phyloP scores from a whole-genome alignment of 2,113 vertebrate species.

The Butorides virescens region DNA sequence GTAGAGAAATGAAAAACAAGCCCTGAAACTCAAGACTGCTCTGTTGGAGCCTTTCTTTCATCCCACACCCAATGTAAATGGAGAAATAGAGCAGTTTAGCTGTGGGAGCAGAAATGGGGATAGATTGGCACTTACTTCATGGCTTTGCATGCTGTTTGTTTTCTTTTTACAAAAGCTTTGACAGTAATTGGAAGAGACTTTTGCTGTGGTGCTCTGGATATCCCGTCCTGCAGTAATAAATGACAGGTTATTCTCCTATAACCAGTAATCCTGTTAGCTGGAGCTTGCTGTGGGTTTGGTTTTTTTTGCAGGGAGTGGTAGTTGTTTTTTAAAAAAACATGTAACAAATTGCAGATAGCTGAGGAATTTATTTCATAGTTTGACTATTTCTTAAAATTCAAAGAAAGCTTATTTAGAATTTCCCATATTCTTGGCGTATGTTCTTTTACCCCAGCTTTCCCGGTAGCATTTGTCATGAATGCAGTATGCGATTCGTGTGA shows the following conservation, averaged over 20 bases:
- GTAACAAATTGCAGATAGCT: neutral
- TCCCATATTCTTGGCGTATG: neutral
- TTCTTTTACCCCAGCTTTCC: neutral
- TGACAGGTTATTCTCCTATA: neutral
- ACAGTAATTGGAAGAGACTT: neutral
- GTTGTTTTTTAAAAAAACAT: neutral
- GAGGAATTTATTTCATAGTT: neutral
- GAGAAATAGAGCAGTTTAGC: neutral
- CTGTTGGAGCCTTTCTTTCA: neutral
- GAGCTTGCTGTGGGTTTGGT: neutral
- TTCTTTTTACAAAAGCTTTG: neutral
- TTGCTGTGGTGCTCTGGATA: neutral
- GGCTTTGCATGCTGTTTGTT: neutral
- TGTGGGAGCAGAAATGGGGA: neutral
- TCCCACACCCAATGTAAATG: neutral
- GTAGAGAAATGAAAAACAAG: neutral
- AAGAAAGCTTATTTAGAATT: neutral
- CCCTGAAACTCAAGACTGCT: neutral
- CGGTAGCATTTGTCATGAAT: neutral
- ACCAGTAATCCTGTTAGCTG: neutral
- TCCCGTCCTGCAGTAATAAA: neutral
- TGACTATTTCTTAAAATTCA: neutral
- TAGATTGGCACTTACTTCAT: neutral
- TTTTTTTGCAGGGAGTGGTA: neutral
- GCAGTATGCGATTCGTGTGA: neutral